These are phyloP conservation scores for Cepaea hortensis DNA, from an alignment of 2,888 invertebrate genomes.

Conservation along the genomic window DNA sequence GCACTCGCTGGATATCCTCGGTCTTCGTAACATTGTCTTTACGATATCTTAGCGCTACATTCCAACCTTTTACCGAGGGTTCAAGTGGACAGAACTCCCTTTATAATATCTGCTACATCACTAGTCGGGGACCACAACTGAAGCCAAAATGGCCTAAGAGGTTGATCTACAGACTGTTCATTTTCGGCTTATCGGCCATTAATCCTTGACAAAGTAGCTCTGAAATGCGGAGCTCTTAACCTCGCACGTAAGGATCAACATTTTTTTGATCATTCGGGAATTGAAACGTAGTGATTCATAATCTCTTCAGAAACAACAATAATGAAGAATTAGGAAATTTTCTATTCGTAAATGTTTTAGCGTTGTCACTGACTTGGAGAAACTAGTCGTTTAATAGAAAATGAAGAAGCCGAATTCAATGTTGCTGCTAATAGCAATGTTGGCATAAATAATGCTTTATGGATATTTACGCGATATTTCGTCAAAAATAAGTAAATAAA, in stretches of 20 bases:
- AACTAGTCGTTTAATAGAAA: neutral
- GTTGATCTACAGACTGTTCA: constrained; percentile 33
- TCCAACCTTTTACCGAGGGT: constrained; percentile 16
- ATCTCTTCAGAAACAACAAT: constrained; percentile 16
- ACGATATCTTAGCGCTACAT: neutral
- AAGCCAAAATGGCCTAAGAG: constrained; percentile 15
- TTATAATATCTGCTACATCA: constrained; percentile 23
- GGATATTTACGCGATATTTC: too few species aligned
- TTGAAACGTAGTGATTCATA: neutral
- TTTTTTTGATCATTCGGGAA: constrained; percentile 22
- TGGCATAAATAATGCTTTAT: too few species aligned
- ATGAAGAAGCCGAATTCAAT: neutral
- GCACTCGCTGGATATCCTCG: constrained; percentile 10
- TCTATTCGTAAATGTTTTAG: neutral
- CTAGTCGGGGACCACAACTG: constrained; percentile 16
- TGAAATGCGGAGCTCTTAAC: constrained; percentile 15
- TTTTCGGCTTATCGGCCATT: constrained; percentile 11
- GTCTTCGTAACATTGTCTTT: neutral
- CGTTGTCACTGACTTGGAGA: neutral
- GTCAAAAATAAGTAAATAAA: too few species aligned
- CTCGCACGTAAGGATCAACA: constrained; percentile 10
- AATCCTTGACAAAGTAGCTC: constrained; percentile 12
- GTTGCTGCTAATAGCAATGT: neutral
- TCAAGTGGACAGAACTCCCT: constrained; percentile 20
- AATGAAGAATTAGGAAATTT: constrained; percentile 13